A percentile compares a stretch with the other conserved stretches of the same genome.
Evolutionary conservation across 2,797 vertebrate species (phyloP).

Genomic region (Ctenopoma kingsleyae): DNA sequence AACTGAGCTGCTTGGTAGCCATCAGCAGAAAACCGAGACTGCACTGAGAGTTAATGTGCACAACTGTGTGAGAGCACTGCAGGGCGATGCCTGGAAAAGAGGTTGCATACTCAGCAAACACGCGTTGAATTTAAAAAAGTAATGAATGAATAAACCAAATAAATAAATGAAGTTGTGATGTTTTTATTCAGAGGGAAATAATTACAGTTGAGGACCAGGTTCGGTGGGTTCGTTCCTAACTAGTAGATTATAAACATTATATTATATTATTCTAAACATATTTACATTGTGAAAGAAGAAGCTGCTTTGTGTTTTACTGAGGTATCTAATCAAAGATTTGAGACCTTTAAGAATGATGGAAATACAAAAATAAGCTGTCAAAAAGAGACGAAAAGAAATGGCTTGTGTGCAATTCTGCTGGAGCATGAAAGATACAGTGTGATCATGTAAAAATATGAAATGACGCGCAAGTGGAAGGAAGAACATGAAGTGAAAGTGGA

Average conservation of each 20-base stretch:
- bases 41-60: slow-evolving; percentile 35
- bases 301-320: slow-evolving; percentile 24
- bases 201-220: slow-evolving; percentile 39
- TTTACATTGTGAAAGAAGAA: slow-evolving; percentile 42
- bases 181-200: slow-evolving; percentile 56
- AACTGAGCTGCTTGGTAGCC: slow-evolving; percentile 52
- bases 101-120: slow-evolving; percentile 68
- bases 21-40: slow-evolving; percentile 57
- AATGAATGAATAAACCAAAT: slow-evolving; percentile 60
- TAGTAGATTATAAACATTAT: slow-evolving; percentile 37
- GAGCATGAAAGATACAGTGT: slow-evolving; percentile 1
- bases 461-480: neutral
- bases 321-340: slow-evolving; percentile 38
- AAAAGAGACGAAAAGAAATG: slow-evolving; percentile 1
- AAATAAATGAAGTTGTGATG: slow-evolving; percentile 45
- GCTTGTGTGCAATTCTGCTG: slow-evolving; percentile 4
- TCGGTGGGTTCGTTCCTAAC: slow-evolving; percentile 36
- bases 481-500: slow-evolving; percentile 11
- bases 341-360: slow-evolving; percentile 18
- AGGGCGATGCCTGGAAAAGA: slow-evolving; percentile 49
- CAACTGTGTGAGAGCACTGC: slow-evolving; percentile 51
- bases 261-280: no score
- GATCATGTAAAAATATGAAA: neutral
- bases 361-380: slow-evolving; percentile 24
- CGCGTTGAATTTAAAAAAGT: slow-evolving; percentile 21